phyloP scores from a whole-genome alignment of 2,797 vertebrate genomes.

The Notolabrus celidotus region DNA sequence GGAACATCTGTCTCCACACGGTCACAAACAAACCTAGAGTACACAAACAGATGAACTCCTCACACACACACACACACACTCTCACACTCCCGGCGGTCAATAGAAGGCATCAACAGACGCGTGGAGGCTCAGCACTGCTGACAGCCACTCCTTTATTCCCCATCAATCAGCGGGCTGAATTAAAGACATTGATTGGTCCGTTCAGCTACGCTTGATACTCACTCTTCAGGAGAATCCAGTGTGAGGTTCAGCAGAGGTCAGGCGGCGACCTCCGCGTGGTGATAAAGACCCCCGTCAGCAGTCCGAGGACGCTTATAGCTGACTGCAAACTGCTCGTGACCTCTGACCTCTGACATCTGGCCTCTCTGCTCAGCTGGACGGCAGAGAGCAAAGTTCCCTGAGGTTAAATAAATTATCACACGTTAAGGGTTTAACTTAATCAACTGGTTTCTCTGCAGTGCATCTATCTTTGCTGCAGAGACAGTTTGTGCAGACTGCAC shows the following conservation, averaged over 20 bases:
- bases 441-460: not conserved
- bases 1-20: slow-evolving; percentile 14
- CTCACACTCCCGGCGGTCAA: not conserved
- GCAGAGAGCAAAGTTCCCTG: not conserved
- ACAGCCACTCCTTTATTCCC: slow-evolving; percentile 34
- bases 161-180: slow-evolving; percentile 39
- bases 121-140: slow-evolving; percentile 15
- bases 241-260: not conserved
- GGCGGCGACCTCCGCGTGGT: not conserved
- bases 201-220: not conserved
- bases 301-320: not conserved
- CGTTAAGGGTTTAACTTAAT: not conserved
- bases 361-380: not conserved
- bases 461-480: not conserved
- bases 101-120: not conserved
- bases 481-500: too few relatives aligned
- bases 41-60: not conserved
- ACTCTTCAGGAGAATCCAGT: not conserved
- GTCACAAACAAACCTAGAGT: not conserved
- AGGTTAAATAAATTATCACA: not conserved
- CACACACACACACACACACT: not conserved
- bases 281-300: slow-evolving; percentile 9
- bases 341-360: slow-evolving; percentile 14
- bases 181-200: slow-evolving; percentile 25
- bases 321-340: not conserved